Evolutionary conservation across 2,113 vertebrate genomes (phyloP), one percentile per base, ranked within the genome.

Genomic region (Tamias sibiricus): DNA sequence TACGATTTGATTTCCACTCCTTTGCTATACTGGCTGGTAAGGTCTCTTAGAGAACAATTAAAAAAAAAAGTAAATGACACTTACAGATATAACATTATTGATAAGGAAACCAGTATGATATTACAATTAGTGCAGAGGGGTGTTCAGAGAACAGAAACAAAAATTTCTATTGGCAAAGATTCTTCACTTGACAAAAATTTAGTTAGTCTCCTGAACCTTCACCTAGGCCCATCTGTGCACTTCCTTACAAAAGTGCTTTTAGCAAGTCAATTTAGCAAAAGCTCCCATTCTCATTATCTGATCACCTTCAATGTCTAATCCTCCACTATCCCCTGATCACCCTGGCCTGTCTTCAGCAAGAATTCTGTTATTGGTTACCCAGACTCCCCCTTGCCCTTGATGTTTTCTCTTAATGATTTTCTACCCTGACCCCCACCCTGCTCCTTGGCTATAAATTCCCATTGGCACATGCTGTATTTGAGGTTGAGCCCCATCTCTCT

Each of bases 61-160:
- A 62, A 26, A 72, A 30, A 57, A 82, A 76, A 57, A 12, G 6
- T 17, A 57, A 57, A 57, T 57, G 0, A 8, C 5, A 86, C 20
- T n/a, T 77, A 47, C 19, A 54, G 81, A 40, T 71, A 83, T 49
- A 89, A 69, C 47, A 89, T 83, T 57, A 87, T 47, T 77, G 75
- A 52, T 72, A n/a, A 84, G 71, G 81, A 62, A 84, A 79, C 13
- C 69, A 80, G 11, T 86, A 42, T 52, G 52, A 64, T 80, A 17
- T 59, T 57, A 20, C 19, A 44, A 52, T 7, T 22, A 85, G 24
- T 85, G 77, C 64, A 84, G 85, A 24, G 32, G 1, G 20, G 11
- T 75, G 22, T 66, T 89, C 42, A 76, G 89, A 90, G 32, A 84
- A 37, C n/a, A 80, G 52, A 93, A 81, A 47, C 64, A 80, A 79